These are phyloP conservation scores for Xiphorhynchus elegans DNA, from an alignment of 2,113 vertebrate genomes.

Conservation along the genomic window DNA sequence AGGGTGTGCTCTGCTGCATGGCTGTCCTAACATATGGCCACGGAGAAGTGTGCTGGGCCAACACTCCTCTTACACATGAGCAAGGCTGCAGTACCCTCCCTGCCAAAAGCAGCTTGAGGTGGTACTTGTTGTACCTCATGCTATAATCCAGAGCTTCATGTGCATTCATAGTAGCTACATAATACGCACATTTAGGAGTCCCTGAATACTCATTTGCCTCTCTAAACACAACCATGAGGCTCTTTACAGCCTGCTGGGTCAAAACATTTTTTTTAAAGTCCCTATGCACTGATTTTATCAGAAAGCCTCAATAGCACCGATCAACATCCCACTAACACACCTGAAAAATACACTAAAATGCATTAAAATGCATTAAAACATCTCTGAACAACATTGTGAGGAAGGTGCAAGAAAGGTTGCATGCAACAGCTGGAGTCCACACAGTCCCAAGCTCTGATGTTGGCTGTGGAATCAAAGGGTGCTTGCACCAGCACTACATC, in stretches of 20 bases:
- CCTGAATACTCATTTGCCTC: neutral
- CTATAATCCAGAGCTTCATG: neutral
- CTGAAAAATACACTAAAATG: neutral
- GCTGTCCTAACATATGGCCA: accelerated
- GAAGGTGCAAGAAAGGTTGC: neutral
- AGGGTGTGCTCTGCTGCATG: neutral
- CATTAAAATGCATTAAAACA: neutral
- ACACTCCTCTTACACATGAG: accelerated
- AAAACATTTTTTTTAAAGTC: neutral
- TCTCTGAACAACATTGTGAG: neutral
- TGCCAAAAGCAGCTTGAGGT: neutral
- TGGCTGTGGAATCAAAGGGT: neutral
- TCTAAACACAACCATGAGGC: neutral
- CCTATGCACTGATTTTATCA: neutral
- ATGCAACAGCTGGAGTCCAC: accelerated
- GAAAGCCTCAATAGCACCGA: neutral
- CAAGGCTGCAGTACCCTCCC: neutral
- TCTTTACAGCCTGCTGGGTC: neutral
- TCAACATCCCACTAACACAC: neutral
- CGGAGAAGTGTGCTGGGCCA: neutral
- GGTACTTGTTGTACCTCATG: accelerated
- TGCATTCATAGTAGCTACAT: neutral
- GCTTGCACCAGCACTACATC: accelerated
- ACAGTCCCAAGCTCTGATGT: neutral
- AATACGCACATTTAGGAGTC: neutral